A percentile compares a stretch with the other conserved stretches of the same genome.
Conservation (phyloP, 2,888 invertebrate species). For the Ophion obscuratus region DNA sequence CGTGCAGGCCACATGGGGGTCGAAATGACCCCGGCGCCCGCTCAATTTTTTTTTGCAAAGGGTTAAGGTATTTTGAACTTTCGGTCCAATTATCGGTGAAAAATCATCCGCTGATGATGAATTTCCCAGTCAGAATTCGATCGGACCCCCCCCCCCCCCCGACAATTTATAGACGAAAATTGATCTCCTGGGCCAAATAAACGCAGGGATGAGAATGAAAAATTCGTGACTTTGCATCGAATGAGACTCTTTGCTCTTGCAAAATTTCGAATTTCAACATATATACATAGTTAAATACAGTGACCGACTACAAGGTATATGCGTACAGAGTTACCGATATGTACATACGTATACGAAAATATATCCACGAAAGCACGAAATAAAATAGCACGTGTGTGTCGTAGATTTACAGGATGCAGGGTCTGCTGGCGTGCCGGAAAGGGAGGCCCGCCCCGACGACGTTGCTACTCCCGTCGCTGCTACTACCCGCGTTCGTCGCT, state of each 20-base stretch:
- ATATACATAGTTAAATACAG: neutral
- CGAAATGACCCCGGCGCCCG: too few relatives aligned
- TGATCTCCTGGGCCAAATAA: too few relatives aligned
- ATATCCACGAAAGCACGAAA: conserved; percentile 28
- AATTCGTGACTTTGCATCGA: too few relatives aligned
- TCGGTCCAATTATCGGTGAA: too few relatives aligned
- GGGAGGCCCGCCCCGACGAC: conserved; percentile 77
- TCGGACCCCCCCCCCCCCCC: too few relatives aligned
- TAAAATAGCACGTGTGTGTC: conserved; percentile 60
- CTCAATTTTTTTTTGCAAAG: too few relatives aligned
- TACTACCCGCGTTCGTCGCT: conserved; percentile 75
- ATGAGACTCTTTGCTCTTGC: neutral
- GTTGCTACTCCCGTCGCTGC: conserved; percentile 74
- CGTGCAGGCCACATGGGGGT: too few relatives aligned
- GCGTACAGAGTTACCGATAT: neutral
- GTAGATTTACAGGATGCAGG: conserved; percentile 80
- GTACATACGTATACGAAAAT: conserved; percentile 1
- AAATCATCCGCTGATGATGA: too few relatives aligned
- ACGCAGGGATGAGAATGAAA: too few relatives aligned
- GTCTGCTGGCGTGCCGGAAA: conserved; percentile 76
- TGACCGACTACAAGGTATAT: neutral
- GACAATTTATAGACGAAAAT: too few relatives aligned
- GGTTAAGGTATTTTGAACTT: too few relatives aligned
- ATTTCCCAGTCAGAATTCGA: too few relatives aligned
- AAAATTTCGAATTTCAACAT: neutral